Base-by-base conservation (phyloP, 2,797 vertebrate genomes). In the Cynodonichthys magdalenae region DNA sequence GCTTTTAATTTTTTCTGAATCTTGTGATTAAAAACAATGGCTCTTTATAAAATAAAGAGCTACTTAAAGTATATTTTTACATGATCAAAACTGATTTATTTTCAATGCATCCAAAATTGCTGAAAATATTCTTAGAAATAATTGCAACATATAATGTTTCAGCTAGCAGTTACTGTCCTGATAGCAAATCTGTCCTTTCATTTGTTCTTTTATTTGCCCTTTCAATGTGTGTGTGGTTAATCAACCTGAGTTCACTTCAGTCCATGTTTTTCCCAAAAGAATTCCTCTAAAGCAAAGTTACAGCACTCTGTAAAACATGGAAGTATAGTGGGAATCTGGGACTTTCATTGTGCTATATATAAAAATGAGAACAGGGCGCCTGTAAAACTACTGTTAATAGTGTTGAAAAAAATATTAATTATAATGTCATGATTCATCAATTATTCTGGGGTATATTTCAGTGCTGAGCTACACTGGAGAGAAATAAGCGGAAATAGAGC, bases 281-380 rank as follows among this genome's bases (percentile, higher is more conserved):
- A 45, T 71, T 77, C 64, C 58, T 78, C 27, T 73, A 42, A 50
- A 61, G 75, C 61, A 80, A 65, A 77, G 65, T 47, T 45, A 36
- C 2, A 63, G 78, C 76, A 71, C 86, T 75, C 39, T 36, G 36
- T 53, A 84, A 65, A 59, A 68, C 59, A 57, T 47, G 56, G 34
- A 53, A 60, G 58, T 63, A 75, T 80, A 82, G 66, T 48, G 72
- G 70, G 73, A 87, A 92, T 91, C 85, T 91, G 81, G 89, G 87
- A 78, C 90, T 88, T 45, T 9, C 34, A 36, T 10, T 10, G 63
- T 71, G 79, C 92, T 90, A 91, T 87, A 84, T 89, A 77, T 92
- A 91, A 84, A 80, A 90, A 89, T 83, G 27, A 84, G 86, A 89
- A 85, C 86, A 92, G 77, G 81, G 54, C 83, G 82, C 75, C 79